Conservation (phyloP, 2,797 vertebrate species). For the Onychomys arenicola region DNA sequence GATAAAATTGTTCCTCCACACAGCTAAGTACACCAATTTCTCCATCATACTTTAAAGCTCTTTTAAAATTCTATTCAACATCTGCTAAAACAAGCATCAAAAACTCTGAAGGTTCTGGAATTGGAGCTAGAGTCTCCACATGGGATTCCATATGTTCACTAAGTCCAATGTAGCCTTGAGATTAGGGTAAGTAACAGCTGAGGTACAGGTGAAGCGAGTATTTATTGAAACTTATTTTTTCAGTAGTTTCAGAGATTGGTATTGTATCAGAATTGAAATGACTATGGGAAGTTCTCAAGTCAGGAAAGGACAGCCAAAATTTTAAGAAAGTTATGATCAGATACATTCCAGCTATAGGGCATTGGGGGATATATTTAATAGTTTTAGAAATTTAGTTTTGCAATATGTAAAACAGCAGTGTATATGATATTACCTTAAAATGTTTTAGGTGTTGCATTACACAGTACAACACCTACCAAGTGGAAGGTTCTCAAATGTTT, state of each 20-base stretch:
- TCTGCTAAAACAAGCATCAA: not conserved
- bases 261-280: not conserved
- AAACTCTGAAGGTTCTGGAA: slow-evolving; percentile 21
- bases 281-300: not conserved
- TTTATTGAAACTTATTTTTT: not conserved
- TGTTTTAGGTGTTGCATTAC: too few species aligned
- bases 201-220: not conserved
- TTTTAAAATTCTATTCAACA: not conserved
- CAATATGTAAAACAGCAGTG: not conserved
- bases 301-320: not conserved
- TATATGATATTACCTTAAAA: not conserved
- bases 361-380: not conserved
- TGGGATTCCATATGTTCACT: not conserved
- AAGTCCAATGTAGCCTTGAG: not conserved
- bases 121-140: not conserved
- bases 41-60: not conserved
- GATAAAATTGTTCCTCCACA: not conserved
- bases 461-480: not conserved
- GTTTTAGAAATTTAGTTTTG: not conserved
- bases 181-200: not conserved
- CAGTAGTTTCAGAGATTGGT: not conserved
- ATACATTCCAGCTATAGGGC: not conserved
- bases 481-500: not conserved
- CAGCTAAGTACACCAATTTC: not conserved
- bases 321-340: not conserved